Conservation (phyloP, 2,797 vertebrate species). For the Siniperca undulata region DNA sequence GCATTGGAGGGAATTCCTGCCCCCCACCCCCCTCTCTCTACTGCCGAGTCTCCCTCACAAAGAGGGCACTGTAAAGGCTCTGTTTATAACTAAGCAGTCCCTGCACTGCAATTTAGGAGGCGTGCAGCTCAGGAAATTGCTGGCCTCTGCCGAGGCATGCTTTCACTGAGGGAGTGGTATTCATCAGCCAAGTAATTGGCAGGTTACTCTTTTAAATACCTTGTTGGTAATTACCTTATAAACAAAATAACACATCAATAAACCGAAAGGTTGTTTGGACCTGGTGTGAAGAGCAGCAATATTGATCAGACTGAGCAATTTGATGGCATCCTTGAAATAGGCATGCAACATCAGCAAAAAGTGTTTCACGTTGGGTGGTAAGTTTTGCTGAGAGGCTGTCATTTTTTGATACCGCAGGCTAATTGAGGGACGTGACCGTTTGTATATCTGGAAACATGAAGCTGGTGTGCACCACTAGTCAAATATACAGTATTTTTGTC, state of each 20-base stretch:
- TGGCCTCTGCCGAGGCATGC: constrained; percentile 90
- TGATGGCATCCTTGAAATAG: constrained; percentile 49
- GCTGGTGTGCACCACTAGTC: constrained; percentile 37
- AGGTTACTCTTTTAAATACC: constrained; percentile 92
- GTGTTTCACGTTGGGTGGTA: constrained; percentile 64
- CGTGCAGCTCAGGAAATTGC: constrained; percentile 96
- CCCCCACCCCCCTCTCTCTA: constrained; percentile 65
- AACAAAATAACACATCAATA: constrained; percentile 90
- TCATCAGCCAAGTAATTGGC: constrained; percentile 95
- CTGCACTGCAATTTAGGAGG: constrained; percentile 96
- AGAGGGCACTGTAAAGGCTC: constrained; percentile 89
- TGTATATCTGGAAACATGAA: constrained; percentile 67
- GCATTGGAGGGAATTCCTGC: constrained; percentile 87
- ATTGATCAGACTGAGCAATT: constrained; percentile 66
- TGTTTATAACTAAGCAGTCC: constrained; percentile 89
- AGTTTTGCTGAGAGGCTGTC: constrained; percentile 50
- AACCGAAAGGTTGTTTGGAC: constrained; percentile 82
- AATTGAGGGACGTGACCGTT: constrained; percentile 70
- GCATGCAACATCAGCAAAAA: constrained; percentile 17
- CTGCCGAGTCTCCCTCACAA: constrained; percentile 85
- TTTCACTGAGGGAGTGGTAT: constrained; percentile 96
- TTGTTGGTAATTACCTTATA: constrained; percentile 97
- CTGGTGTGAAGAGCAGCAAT: constrained; percentile 77
- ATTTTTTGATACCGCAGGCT: constrained; percentile 61
- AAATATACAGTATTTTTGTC: constrained; percentile 65